Evolutionary conservation across 2,888 invertebrate genomes (phyloP).

Genomic region (Archips xylosteana): DNA sequence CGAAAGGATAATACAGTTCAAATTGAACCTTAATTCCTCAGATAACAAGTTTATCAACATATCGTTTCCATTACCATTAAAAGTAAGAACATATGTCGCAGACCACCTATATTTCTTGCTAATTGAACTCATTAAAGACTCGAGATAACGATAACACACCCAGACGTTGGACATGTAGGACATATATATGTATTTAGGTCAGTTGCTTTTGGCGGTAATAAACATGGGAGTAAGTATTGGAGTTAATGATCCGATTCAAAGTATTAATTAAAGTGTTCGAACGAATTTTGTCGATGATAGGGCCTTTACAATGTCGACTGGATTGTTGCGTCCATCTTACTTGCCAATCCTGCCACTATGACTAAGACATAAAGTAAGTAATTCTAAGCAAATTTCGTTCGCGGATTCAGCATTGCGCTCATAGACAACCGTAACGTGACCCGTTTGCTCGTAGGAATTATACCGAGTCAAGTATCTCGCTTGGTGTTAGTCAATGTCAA

Average conservation of each 20-base stretch:
- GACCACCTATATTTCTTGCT: conserved; percentile 16
- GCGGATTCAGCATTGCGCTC: too few species aligned
- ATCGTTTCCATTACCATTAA: conserved; percentile 1
- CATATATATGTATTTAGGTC: conserved; percentile 21
- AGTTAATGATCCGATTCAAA: background rate
- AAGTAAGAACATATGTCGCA: conserved; percentile 4
- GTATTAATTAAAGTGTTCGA: background rate
- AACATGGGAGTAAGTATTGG: background rate
- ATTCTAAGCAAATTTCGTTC: too few species aligned
- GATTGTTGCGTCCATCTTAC: too few species aligned
- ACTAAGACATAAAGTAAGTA: too few species aligned
- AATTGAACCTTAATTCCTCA: too few species aligned
- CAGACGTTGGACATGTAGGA: background rate
- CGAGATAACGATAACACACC: conserved; percentile 4
- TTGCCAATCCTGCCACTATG: too few species aligned
- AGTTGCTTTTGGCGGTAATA: background rate
- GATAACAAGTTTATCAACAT: background rate
- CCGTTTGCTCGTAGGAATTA: too few species aligned
- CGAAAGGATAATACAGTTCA: too few species aligned
- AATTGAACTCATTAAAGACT: conserved; percentile 10
- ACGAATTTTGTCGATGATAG: background rate
- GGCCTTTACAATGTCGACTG: background rate
- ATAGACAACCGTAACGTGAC: too few species aligned
- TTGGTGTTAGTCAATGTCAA: too few species aligned
- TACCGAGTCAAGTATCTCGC: too few species aligned